Evolutionary conservation across 2,113 vertebrate genomes (phyloP), one percentile per base, ranked within the genome.

Genomic region (Urocitellus parryii): DNA sequence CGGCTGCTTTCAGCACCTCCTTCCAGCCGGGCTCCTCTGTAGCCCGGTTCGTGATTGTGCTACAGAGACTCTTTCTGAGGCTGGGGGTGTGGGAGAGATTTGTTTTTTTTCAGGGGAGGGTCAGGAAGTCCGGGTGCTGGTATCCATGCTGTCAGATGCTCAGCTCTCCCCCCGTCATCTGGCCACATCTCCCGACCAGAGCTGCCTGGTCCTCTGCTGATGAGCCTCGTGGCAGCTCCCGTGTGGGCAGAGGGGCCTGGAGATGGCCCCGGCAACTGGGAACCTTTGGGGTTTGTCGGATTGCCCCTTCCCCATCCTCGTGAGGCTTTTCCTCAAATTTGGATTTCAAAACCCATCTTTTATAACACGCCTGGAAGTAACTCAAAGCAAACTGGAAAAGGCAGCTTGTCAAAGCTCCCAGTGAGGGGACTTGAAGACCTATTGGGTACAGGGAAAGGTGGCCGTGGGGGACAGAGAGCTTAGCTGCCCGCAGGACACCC

Each of bases 1-100:
- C 90, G 79, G 95, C 73, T 93, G 94, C 98, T 98, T 98, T 97
- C 98, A 98, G 97, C 96, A 91, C 84, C 85, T 94, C 88, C 82
- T 96, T 95, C 95, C 78, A 97, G 95, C 84, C 94, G 88, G 97
- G 96, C 90, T 97, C 95, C 97, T 94, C 84, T 76, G 93, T 94
- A 90, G 88, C 85, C 83, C 12, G 73, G 84, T 68, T 92, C 4
- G 1, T 78, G 84, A 92, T 86, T 73, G n/a, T 86, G 70, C 70
- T 37, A 27, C 73, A 92, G 74, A 92, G 76, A 85, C 82, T 90
- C 91, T 58, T 74, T 76, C 65, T 5, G 81, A 79, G 88, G 42
- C n/a, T 37, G 1, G 56, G 70, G 61, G 51, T 20, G 72, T 78
- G 25, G 76, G 81, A 88, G 88, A 72, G 29, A 37, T 65, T 63